Evolutionary conservation across 2,888 invertebrate species (phyloP), one percentile per base, ranked within the genome.

Genomic region (Geotrupes spiniger): DNA sequence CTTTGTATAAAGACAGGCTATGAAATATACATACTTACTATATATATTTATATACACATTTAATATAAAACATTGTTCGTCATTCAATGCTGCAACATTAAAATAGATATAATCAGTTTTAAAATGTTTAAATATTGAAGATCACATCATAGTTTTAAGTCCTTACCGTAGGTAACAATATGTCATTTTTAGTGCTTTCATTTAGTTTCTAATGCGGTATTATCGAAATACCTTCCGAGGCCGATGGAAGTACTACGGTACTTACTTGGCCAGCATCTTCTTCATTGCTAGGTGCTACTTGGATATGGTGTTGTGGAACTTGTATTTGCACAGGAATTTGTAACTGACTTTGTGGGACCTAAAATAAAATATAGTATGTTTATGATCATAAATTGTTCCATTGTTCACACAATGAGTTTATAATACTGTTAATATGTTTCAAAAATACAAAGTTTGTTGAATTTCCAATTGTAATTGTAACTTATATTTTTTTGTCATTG

Each of bases 311-410:
- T 60, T 78, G 81, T 9, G 83, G 83, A 64, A 84, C 80, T 74
- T 81, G 82, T 58, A 84, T 84, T 69, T 83, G 83, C 11, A 84
- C 80, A 1, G 83, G 83, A 50, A 80, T 75, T 54, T 80, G 79
- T 53, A 78, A 75, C 69, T 78, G 81, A 52, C 80, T 52, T 37
- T 54, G 46, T 28, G 59, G 57, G 14, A 59, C 59, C 57, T 59
- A 14, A 8, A 57, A 46, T 8, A 10, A n/a, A 38, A n/a, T n/a
- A n/a, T n/a, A n/a, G n/a, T n/a, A 16, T n/a, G n/a, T n/a, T n/a
- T n/a, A n/a, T n/a, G n/a, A n/a, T n/a, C n/a, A n/a, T n/a, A n/a
- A n/a, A n/a, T n/a, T n/a, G n/a, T n/a, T n/a, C n/a, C n/a, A n/a
- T n/a, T n/a, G n/a, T n/a, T n/a, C n/a, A n/a, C n/a, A n/a, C n/a